Percentiles rank a stretch among this genome's conserved stretches.
These are phyloP conservation scores for Lacerta agilis DNA, from an alignment of 2,797 vertebrate genomes.

Conservation along the genomic window DNA sequence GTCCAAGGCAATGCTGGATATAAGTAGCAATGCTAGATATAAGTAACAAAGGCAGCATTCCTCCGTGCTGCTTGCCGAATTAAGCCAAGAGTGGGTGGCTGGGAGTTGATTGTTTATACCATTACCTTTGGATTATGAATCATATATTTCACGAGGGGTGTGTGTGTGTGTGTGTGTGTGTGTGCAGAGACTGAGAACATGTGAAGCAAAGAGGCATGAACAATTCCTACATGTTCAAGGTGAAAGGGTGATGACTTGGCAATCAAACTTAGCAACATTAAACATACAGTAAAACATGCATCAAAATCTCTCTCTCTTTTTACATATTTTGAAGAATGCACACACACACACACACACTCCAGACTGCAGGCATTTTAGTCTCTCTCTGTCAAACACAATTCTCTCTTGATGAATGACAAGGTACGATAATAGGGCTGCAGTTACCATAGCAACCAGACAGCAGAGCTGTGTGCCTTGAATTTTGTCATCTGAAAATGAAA, in stretches of 20 bases:
- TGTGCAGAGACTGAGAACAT: conserved; percentile 26
- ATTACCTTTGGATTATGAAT: conserved; percentile 62
- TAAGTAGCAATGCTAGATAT: conserved; percentile 60
- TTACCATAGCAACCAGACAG: conserved; percentile 96
- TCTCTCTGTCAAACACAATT: conserved; percentile 89
- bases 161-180: background rate
- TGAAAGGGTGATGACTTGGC: conserved; percentile 66
- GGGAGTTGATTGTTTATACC: conserved; percentile 57
- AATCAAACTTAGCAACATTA: conserved; percentile 72
- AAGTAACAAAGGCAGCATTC: conserved; percentile 57
- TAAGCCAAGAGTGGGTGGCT: background rate
- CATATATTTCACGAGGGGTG: conserved; percentile 18
- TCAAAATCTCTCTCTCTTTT: conserved; percentile 68
- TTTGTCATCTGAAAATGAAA: conserved; percentile 91
- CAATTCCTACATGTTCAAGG: conserved; percentile 61
- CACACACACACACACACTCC: conserved; percentile 62
- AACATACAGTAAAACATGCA: conserved; percentile 78
- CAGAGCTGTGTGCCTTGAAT: conserved; percentile 89
- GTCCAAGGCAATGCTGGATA: conserved; percentile 56
- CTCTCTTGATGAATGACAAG: conserved; percentile 99
- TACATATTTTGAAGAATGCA: conserved; percentile 76
- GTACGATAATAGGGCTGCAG: conserved; percentile 95
- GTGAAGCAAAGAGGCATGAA: conserved; percentile 57
- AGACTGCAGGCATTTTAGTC: conserved; percentile 83
- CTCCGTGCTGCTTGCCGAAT: conserved; percentile 55